Base-by-base conservation (phyloP, 2,797 vertebrate species). In the Carapus acus region DNA sequence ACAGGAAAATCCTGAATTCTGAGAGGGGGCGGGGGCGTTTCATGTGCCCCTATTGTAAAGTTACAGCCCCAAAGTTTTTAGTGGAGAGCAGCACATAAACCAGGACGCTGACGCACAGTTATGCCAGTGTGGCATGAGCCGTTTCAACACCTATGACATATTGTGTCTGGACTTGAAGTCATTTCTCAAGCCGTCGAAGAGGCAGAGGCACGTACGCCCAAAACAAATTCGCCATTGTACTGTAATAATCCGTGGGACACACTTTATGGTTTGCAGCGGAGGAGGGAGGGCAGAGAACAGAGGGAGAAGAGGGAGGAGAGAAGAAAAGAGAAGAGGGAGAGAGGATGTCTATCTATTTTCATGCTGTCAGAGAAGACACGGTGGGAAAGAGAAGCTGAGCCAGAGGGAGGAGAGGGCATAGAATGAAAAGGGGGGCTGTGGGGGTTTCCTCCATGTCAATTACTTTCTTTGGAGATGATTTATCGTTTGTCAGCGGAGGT, bases 121-220 rank as follows among this genome's bases (percentile, higher is more conserved):
- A 67, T 64, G 55, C 67, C 69, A 72, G 27, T 37, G 33, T 15
- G 42, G 63, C 59, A 52, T 67, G 49, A 67, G 49, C 44, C 62
- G 34, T 77, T 73, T 81, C 80, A 80, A 76, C 78, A 73, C 77
- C 57, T 73, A 78, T 78, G 77, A 79, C 79, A 80, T 80, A 72
- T 58, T 45, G 58, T 63, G 65, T 69, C 71, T 76, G 71, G 50
- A 58, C 48, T 66, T 54, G 55, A 21, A 63, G 40, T 71, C 55
- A 53, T 74, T 72, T 61, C 21, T 69, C 57, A 67, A 58, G 62
- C 73, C 74, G 73, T 65, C 59, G 59, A 62, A 48, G 50, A 69
- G 60, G 65, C 60, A 54, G 60, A 68, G 64, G 74, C 69, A 58
- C 69, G n/a, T n/a, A n/a, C n/a, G n/a, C 61, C 56, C 53, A 59